Evolutionary conservation across 1,140 invertebrate species (phyloP).

Genomic region (Radopholus similis): DNA sequence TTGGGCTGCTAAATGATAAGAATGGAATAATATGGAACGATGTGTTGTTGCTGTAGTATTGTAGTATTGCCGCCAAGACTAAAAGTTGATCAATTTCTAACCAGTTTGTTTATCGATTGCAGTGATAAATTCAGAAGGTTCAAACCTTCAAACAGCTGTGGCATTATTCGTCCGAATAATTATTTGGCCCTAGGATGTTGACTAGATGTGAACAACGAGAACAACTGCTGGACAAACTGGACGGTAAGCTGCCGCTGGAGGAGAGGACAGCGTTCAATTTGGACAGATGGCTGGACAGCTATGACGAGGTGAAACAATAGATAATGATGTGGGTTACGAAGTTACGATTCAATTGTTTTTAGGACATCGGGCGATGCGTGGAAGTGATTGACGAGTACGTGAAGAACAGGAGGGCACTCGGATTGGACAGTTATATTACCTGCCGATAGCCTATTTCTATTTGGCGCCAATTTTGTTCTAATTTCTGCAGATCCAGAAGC

Average conservation of each 20-base stretch:
- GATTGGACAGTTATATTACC: conserved; percentile 26
- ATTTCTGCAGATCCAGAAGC: conserved; percentile 10
- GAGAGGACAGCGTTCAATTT: conserved; percentile 42
- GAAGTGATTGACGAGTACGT: conserved; percentile 43
- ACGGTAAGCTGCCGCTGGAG: conserved; percentile 17
- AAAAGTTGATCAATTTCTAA: no score
- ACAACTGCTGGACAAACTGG: conserved; percentile 20
- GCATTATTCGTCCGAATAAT: no score
- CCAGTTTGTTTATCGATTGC: no score
- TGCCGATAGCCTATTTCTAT: not conserved
- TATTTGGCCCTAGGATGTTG: no score
- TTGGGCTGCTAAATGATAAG: no score
- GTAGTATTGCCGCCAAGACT: no score
- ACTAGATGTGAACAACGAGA: conserved; percentile 19
- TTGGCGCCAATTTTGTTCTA: not conserved
- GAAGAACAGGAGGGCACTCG: conserved; percentile 32
- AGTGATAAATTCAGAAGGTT: no score
- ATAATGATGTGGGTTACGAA: not conserved
- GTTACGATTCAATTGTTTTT: not conserved
- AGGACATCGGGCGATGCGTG: conserved; percentile 33
- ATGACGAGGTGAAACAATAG: conserved; percentile 28
- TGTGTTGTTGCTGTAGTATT: no score
- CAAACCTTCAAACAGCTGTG: no score
- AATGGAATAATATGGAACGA: no score
- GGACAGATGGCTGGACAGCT: conserved; percentile 40